Evolutionary conservation across 2,113 vertebrate genomes (phyloP).

Genomic region (Elgaria multicarinata): DNA sequence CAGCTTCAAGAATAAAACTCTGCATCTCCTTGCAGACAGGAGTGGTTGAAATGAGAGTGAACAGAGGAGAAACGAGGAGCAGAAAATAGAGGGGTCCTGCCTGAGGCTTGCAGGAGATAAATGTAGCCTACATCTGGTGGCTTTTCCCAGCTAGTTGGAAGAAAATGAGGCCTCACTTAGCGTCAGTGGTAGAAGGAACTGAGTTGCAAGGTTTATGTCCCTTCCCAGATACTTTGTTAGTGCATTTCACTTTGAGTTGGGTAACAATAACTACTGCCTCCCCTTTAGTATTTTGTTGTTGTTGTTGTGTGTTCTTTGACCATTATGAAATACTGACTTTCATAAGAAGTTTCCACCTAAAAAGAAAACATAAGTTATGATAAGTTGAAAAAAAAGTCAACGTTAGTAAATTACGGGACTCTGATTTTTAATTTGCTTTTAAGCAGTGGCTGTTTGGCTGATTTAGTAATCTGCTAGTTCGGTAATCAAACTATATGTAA

Average conservation of each 20-base stretch:
- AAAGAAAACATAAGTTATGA: neutral
- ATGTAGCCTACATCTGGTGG: neutral
- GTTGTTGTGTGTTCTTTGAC: neutral
- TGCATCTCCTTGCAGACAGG: neutral
- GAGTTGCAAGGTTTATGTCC: neutral
- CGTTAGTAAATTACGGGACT: neutral
- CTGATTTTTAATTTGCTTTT: neutral
- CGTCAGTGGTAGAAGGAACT: neutral
- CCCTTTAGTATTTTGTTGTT: no score
- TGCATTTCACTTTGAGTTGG: no score
- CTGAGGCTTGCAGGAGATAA: neutral
- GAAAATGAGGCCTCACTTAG: neutral
- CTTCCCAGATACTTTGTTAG: no score
- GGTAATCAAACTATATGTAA: neutral
- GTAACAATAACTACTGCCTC: no score
- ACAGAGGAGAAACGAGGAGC: neutral
- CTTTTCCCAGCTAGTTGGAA: neutral
- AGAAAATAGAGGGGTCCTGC: neutral
- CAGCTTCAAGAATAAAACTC: no score
- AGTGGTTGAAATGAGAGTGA: neutral
- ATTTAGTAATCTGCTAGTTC: neutral
- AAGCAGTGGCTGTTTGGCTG: neutral
- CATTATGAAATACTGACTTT: neutral
- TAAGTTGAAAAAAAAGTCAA: neutral
- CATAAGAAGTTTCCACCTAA: neutral